Evolutionary conservation across 2,113 vertebrate species (phyloP), one percentile per base, ranked within the genome.

Genomic region (Bubo blakistoni): DNA sequence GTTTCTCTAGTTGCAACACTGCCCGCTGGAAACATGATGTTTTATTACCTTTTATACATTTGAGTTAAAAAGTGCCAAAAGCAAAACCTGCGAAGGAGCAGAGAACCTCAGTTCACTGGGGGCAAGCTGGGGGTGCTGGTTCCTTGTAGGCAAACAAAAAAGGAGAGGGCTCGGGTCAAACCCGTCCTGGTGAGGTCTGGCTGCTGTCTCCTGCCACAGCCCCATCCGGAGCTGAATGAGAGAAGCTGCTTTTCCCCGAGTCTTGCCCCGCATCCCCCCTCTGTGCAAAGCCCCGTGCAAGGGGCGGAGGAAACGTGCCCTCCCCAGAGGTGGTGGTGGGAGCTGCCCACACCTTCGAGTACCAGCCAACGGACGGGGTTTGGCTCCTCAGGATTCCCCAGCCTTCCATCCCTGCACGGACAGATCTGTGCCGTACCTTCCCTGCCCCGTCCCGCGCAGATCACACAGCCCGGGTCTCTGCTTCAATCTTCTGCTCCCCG

Each of bases 401-500:
- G 69, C 59, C 79, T 77, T 62, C 78, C 57, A 4, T 16, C 63
- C 42, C 63, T 36, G 9, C 61, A 1, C 4, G 2, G 76, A 15
- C 10, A 3, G 12, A 2, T 27, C 70, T 49, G 71, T 36, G 47
- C 88, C 11, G 0, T 47, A 77, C 95, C 95, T 94, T 81, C 90
- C 83, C 93, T 42, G 72, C 83, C 51, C 71, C 74, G 2, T 85
- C 51, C 84, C 6, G 4, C 63, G 16, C 29, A 5, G 14, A 9
- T 98, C 98, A 99, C 94, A 99, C 98, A 7, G 98, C 99, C 72
- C 99, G 98, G 0, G 99, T 99, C 97, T 99, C 99, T 0, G 99
- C 99, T 84, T 99, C 99, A 0, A 99, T 99, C 96, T 99, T 99
- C 95, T 99, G 98, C 96, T 99, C 99, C 63, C 99, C 99, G 0